Evolutionary conservation across 2,888 invertebrate species (phyloP).

Genomic region (Aplocera efformata): DNA sequence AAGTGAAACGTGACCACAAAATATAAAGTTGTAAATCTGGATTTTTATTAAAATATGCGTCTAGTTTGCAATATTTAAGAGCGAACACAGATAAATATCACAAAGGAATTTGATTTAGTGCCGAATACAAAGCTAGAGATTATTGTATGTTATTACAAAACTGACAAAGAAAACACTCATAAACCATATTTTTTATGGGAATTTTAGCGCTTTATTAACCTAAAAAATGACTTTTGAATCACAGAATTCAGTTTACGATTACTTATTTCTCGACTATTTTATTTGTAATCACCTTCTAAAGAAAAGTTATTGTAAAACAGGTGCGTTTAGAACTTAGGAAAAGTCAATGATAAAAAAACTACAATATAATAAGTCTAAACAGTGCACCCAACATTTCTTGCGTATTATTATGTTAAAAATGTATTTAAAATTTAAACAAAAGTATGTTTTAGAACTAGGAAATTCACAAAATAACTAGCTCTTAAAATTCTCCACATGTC

Average conservation of each 20-base stretch:
- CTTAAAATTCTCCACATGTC: conserved; percentile 17
- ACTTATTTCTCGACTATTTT: no score
- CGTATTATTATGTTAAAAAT: no score
- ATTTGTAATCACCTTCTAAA: no score
- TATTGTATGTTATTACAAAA: conserved; percentile 25
- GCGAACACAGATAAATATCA: conserved; percentile 34
- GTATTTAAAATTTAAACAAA: no score
- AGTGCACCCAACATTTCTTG: no score
- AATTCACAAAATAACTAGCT: conserved; percentile 17
- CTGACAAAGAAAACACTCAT: conserved; percentile 24
- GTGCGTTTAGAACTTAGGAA: no score
- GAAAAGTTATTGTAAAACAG: no score
- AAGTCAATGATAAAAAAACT: no score
- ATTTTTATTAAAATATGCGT: conserved; percentile 42
- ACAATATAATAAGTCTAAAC: no score
- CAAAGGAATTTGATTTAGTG: conserved; percentile 42
- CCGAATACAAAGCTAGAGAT: conserved; percentile 18
- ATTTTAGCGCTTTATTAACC: conserved; percentile 8
- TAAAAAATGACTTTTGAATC: no score
- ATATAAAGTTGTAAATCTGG: conserved; percentile 39
- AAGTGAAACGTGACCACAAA: conserved; percentile 46
- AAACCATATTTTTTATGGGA: conserved; percentile 20
- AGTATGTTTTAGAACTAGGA: no score
- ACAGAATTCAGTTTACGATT: no score
- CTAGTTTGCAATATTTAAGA: conserved; percentile 41